Percentiles rank a stretch among this genome's conserved stretches.
Evolutionary conservation across 2,113 vertebrate genomes (phyloP).

Genomic region (Peucedramus taeniatus): DNA sequence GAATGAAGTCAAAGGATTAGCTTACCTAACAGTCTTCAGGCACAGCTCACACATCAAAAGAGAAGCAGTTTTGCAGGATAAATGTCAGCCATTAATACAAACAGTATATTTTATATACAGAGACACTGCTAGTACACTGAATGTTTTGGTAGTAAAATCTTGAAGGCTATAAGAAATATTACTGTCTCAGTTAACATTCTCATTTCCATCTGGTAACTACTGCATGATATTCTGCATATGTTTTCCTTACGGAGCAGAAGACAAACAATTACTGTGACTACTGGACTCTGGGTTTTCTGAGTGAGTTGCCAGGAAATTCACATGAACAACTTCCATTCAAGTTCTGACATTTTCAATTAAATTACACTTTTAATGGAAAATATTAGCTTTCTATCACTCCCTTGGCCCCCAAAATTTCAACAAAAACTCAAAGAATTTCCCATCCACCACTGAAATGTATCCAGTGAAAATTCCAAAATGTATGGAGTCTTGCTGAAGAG

Average conservation of each 20-base stretch:
- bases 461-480: background rate
- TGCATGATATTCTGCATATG: background rate
- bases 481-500: background rate
- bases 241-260: constrained; percentile 1
- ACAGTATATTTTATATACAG: background rate
- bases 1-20: background rate
- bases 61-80: background rate
- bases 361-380: background rate
- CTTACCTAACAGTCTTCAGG: background rate
- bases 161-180: background rate
- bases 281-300: background rate
- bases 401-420: background rate
- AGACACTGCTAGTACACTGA: background rate
- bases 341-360: background rate
- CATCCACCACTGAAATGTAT: background rate
- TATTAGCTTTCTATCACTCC: background rate
- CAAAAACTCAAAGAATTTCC: background rate
- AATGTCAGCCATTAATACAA: background rate
- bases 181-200: background rate
- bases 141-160: background rate
- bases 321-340: background rate
- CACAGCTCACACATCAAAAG: background rate
- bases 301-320: background rate
- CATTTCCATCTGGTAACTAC: background rate
- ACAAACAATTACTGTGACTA: background rate